Conservation (phyloP, 2,888 invertebrate species). For the Malacosoma neustria region DNA sequence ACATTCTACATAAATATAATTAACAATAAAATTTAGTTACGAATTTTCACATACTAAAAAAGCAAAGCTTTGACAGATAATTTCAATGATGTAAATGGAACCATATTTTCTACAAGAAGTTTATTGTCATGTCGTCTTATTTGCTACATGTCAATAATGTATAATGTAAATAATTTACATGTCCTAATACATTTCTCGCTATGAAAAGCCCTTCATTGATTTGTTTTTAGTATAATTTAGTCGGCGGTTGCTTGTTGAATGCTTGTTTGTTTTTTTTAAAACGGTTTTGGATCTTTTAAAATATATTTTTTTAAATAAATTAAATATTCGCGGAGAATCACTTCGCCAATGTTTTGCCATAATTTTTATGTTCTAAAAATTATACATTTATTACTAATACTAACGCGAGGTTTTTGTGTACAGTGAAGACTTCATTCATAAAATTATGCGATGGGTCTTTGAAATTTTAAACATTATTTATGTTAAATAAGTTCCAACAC, state of each 20-base stretch:
- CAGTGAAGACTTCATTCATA: slow-evolving; percentile 40
- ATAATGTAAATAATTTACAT: no score
- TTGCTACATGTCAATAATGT: no score
- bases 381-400: slow-evolving; percentile 42
- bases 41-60: no score
- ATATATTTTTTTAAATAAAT: slow-evolving; percentile 21
- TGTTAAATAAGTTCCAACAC: no score
- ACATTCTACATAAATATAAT: no score
- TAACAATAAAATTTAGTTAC: no score
- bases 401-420: slow-evolving; percentile 37
- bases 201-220: slow-evolving; percentile 24
- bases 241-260: slow-evolving; percentile 34
- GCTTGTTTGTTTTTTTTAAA: slow-evolving; percentile 35
- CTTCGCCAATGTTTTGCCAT: slow-evolving; percentile 72
- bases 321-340: slow-evolving; percentile 52
- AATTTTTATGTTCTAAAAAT: slow-evolving; percentile 40
- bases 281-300: slow-evolving; percentile 39
- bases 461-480: slow-evolving; percentile 55
- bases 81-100: no score
- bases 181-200: no score
- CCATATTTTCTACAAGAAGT: no score
- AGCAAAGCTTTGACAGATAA: no score
- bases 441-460: slow-evolving; percentile 36
- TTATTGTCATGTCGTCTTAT: no score
- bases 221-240: slow-evolving; percentile 35